These are phyloP conservation scores for Enteromius viviparus DNA, from an alignment of 2,797 vertebrate species.

Conservation along the genomic window DNA sequence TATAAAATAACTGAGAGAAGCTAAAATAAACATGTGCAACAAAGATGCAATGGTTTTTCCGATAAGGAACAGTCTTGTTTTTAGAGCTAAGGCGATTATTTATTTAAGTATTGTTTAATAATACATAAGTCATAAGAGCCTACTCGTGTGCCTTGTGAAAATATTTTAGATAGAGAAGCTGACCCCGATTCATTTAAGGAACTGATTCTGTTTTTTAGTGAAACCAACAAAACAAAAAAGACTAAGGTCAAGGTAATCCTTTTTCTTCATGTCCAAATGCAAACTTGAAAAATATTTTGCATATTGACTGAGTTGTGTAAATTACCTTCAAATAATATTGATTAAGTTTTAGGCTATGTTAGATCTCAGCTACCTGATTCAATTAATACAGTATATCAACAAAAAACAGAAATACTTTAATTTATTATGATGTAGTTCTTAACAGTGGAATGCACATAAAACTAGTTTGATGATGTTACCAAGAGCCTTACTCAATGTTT, in stretches of 20 bases:
- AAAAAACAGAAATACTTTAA: not conserved
- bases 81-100: not conserved
- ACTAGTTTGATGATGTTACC: not conserved
- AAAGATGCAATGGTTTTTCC: not conserved
- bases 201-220: not conserved
- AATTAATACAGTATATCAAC: not conserved
- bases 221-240: too few relatives aligned
- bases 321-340: not conserved
- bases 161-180: not conserved
- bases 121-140: not conserved
- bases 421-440: not conserved
- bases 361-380: not conserved
- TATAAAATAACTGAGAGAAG: not conserved
- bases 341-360: not conserved
- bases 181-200: not conserved
- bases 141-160: not conserved
- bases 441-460: not conserved
- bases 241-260: too few relatives aligned
- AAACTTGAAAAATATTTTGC: not conserved
- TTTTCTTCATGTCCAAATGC: too few relatives aligned
- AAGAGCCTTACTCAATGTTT: not conserved
- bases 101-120: constrained; percentile 13
- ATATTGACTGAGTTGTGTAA: not conserved
- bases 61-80: constrained; percentile 1
- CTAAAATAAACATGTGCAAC: not conserved